Evolutionary conservation across 1,140 invertebrate species (phyloP).

Genomic region (Eupeodes corollae): DNA sequence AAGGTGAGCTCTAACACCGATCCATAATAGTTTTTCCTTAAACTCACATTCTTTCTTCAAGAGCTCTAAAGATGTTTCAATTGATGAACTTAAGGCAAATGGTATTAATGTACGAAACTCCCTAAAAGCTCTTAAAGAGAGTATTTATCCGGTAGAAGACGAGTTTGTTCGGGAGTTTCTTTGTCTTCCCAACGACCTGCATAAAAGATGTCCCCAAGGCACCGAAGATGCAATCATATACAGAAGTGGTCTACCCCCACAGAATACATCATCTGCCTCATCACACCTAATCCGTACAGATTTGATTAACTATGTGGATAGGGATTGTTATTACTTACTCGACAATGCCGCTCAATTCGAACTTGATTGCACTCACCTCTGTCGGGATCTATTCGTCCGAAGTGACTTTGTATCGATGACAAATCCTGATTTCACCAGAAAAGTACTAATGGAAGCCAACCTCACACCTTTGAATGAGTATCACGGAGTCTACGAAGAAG

Average conservation of each 20-base stretch:
- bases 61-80: conserved; percentile 16
- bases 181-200: conserved; percentile 49
- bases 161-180: conserved; percentile 42
- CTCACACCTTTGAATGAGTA: conserved; percentile 39
- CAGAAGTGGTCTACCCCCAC: conserved; percentile 15
- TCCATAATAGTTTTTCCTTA: background rate
- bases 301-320: conserved; percentile 41
- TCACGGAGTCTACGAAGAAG: conserved; percentile 41
- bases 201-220: conserved; percentile 43
- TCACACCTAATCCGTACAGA: conserved; percentile 28
- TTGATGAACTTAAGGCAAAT: conserved; percentile 37
- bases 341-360: conserved; percentile 49
- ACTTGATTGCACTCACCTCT: conserved; percentile 37
- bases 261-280: background rate
- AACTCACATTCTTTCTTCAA: background rate
- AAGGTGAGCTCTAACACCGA: conserved; percentile 6
- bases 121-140: conserved; percentile 40
- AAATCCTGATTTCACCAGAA: conserved; percentile 51
- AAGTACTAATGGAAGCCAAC: conserved; percentile 50
- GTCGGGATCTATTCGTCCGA: conserved; percentile 36
- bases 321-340: conserved; percentile 44
- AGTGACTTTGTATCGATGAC: conserved; percentile 39
- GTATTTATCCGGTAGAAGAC: conserved; percentile 46
- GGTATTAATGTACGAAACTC: conserved; percentile 43
- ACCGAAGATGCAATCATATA: conserved; percentile 35